Percentiles rank a stretch among this genome's conserved stretches.
Conservation (phyloP, 2,113 vertebrate species). For the Gopherus flavomarginatus region DNA sequence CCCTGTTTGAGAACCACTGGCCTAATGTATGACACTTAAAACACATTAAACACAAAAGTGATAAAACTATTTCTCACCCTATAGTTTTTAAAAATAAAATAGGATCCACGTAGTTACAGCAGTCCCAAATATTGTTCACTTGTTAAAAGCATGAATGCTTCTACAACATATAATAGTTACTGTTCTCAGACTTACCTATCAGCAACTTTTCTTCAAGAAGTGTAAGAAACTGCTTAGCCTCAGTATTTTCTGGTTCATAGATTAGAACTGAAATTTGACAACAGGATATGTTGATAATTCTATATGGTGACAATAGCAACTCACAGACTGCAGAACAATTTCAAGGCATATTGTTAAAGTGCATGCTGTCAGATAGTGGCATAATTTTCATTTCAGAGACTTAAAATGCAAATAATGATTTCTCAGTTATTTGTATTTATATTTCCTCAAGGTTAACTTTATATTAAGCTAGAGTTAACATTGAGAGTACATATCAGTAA, state of each 20-base stretch:
- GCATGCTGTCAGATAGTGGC: not conserved
- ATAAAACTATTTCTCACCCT: not conserved
- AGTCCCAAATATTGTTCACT: not conserved
- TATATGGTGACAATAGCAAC: constrained; percentile 26
- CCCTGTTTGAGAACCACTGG: no score
- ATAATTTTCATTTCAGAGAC: not conserved
- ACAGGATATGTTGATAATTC: constrained; percentile 16
- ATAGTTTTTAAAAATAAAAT: not conserved
- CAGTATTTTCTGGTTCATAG: constrained; percentile 86
- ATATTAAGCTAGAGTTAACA: not conserved
- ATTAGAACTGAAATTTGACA: constrained; percentile 82
- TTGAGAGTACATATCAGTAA: not conserved
- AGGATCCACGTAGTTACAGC: not conserved
- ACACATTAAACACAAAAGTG: not conserved
- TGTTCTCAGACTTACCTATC: constrained; percentile 73
- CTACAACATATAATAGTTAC: not conserved
- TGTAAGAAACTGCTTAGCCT: constrained; percentile 83
- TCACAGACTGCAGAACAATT: not conserved
- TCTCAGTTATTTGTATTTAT: not conserved
- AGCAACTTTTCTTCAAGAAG: constrained; percentile 83
- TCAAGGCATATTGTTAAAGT: not conserved
- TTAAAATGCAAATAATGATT: not conserved
- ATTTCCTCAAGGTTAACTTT: not conserved
- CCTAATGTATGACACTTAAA: not conserved
- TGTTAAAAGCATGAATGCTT: not conserved